Base-by-base conservation (phyloP, 2,113 vertebrate species). In the Numenius arquata region DNA sequence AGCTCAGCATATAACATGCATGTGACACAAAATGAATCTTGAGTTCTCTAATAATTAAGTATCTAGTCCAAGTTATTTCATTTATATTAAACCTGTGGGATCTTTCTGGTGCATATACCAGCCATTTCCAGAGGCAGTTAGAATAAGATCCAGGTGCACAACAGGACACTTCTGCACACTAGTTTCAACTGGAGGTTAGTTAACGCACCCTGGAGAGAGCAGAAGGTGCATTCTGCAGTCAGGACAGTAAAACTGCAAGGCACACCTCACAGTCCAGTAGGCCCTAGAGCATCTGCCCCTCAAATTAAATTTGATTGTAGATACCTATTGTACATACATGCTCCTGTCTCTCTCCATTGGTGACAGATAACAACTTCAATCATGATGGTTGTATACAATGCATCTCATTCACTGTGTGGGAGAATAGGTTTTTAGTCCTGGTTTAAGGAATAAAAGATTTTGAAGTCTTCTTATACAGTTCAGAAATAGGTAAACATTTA, bases 331-430 rank as follows among this genome's bases (percentile, higher is more conserved):
- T 21, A 48, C 48, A 20, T 34, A 16, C 43, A 14, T 11, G 15
- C 18, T 19, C 43, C 56, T 27, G 12, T 25, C 36, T 75, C 15
- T 82, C 47, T 68, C 62, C 34, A 0, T 5, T 26, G 30, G 25
- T 41, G 75, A 80, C 36, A 89, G 61, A 40, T 21, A 71, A 73
- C 41, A 86, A 17, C 71, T 73, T 68, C n/a, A 85, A 3, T 72
- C 74, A 30, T 0, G 2, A 14, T 0, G 2, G 11, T 2, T 65
- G 36, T 43, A 27, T 27, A 25, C 0, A 0, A n/a, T 11, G 19
- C 12, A 15, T 14, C 50, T 91, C n/a, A 15, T 89, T 56, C 26
- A 14, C 6, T 43, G 14, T 38, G 21, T 45, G 45, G 15, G n/a
- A 61, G 15, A 92, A 62, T 1, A 83, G n/a, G 53, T 14, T 84